Evolutionary conservation across 1,140 invertebrate genomes (phyloP).

Genomic region (Pararge aegeria): DNA sequence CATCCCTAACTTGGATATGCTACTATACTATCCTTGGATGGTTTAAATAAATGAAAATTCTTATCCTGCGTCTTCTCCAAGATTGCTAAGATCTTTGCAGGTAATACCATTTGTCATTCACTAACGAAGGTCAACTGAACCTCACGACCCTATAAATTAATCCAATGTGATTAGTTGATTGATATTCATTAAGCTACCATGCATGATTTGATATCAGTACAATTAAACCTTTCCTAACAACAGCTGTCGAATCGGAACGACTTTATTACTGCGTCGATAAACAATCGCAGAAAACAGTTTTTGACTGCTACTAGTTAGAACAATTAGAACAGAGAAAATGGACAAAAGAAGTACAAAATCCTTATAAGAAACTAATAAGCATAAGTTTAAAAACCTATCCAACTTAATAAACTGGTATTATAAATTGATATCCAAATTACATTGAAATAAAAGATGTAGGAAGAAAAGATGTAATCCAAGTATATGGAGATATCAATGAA

Average conservation of each 20-base stretch:
- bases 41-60: too few relatives aligned
- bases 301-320: not conserved
- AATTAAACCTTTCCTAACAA: slow-evolving; percentile 5
- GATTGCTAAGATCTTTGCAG: not conserved
- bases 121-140: not conserved
- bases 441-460: not conserved
- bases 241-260: not conserved
- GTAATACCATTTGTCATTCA: not conserved
- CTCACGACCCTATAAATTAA: slow-evolving; percentile 10
- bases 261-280: not conserved
- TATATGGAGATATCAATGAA: not conserved
- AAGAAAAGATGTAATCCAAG: not conserved
- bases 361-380: too few relatives aligned
- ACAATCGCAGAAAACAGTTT: not conserved
- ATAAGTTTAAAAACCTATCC: too few relatives aligned
- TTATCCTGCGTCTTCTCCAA: too few relatives aligned
- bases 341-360: too few relatives aligned
- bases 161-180: slow-evolving; percentile 5
- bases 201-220: slow-evolving; percentile 5
- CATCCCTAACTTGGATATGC: too few relatives aligned
- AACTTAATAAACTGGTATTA: too few relatives aligned
- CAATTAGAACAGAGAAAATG: too few relatives aligned
- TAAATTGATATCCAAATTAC: too few relatives aligned
- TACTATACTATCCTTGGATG: too few relatives aligned
- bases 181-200: slow-evolving; percentile 4